phyloP scores from a whole-genome alignment of 2,888 invertebrate species.

The Cheilosia vernalis region DNA sequence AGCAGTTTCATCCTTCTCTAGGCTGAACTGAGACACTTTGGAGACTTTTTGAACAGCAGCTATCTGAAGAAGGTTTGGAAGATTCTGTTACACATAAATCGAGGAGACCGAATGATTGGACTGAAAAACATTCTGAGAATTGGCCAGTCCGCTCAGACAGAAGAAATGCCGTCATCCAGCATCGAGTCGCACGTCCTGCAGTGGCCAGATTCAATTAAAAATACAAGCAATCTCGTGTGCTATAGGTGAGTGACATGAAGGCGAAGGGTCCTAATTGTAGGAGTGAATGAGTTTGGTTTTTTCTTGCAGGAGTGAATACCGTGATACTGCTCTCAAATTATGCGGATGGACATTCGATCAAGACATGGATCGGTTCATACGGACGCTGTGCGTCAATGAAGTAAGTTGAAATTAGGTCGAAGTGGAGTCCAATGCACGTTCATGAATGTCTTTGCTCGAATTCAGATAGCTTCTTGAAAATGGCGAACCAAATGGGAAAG shows the following conservation, averaged over 20 bases:
- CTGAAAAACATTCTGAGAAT: constrained; percentile 82
- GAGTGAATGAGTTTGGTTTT: constrained; percentile 36
- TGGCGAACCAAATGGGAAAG: no score
- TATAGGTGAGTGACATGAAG: constrained; percentile 78
- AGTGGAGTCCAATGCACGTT: no score
- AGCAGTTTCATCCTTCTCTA: constrained; percentile 77
- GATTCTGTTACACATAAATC: constrained; percentile 74
- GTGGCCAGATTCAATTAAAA: constrained; percentile 83
- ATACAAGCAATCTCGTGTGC: constrained; percentile 80
- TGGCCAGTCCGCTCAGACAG: constrained; percentile 78
- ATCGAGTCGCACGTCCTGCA: constrained; percentile 81
- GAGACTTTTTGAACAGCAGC: constrained; percentile 90
- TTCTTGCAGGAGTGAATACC: constrained; percentile 85
- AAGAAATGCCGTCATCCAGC: constrained; percentile 80
- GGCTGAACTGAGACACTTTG: constrained; percentile 91
- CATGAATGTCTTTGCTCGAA: no score
- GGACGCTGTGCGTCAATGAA: constrained; percentile 88
- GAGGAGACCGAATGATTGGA: constrained; percentile 87
- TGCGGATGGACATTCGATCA: constrained; percentile 96
- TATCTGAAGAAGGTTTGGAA: constrained; percentile 92
- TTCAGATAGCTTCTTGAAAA: no score
- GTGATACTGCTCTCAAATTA: constrained; percentile 91
- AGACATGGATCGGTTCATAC: constrained; percentile 87
- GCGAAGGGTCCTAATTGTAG: constrained; percentile 3
- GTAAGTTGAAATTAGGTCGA: constrained; percentile 56